Evolutionary conservation across 2,113 vertebrate genomes (phyloP).

Genomic region (Athene cunicularia): DNA sequence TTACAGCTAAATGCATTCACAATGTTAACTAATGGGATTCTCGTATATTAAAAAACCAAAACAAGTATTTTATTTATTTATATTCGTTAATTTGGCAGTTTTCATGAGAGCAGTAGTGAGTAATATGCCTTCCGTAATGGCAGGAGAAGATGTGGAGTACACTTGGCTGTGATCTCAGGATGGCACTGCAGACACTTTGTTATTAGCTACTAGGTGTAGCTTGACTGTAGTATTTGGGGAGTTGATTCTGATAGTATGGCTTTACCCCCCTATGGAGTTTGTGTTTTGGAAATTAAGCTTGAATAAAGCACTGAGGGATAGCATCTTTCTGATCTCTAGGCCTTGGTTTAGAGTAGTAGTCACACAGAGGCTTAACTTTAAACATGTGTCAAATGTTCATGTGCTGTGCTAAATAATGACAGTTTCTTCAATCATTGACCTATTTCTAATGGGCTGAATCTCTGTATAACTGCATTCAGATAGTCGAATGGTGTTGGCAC

Average conservation of each 20-base stretch:
- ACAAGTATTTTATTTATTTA: background rate
- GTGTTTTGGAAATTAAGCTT: background rate
- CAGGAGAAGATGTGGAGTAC: background rate
- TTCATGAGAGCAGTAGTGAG: background rate
- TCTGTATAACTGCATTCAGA: background rate
- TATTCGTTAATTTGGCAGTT: background rate
- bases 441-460: background rate
- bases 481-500: background rate
- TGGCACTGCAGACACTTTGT: background rate
- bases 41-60: background rate
- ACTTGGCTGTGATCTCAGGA: background rate
- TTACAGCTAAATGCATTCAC: background rate
- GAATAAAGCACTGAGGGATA: background rate
- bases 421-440: background rate
- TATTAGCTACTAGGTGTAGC: background rate
- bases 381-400: background rate
- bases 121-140: background rate
- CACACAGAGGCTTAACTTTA: background rate
- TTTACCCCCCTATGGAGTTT: rapidly evolving
- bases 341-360: background rate
- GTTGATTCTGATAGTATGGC: background rate
- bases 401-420: background rate
- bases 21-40: background rate
- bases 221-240: background rate
- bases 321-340: background rate